A percentile compares a stretch with the other conserved stretches of the same genome.
phyloP scores from a whole-genome alignment of 2,888 invertebrate species.

The Noctua janthe region DNA sequence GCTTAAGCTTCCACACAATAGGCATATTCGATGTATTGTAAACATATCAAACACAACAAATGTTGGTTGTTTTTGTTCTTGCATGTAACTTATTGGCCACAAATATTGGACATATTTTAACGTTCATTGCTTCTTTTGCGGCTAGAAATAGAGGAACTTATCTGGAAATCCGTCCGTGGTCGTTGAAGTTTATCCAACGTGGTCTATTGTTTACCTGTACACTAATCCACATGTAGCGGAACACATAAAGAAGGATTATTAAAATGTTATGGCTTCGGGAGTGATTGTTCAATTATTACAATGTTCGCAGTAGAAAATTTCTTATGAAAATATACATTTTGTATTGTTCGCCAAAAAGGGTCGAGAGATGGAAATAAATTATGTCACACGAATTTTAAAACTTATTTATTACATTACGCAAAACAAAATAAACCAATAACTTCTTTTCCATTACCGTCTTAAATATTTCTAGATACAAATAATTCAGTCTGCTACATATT shows the following conservation, averaged over 20 bases:
- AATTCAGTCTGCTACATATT: conserved; percentile 9
- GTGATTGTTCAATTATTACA: neutral
- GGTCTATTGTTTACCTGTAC: neutral
- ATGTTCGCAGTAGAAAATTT: neutral
- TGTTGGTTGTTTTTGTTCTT: conserved; percentile 22
- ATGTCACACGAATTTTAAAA: conserved; percentile 8
- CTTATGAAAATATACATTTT: neutral
- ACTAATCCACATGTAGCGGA: neutral
- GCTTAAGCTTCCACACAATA: conserved; percentile 35
- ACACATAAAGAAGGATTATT: neutral
- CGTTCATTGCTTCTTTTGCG: neutral
- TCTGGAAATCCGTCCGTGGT: neutral
- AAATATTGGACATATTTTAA: conserved; percentile 32
- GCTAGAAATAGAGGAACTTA: neutral
- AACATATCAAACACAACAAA: conserved; percentile 35
- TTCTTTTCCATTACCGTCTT: neutral
- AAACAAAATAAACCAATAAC: neutral
- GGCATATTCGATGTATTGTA: conserved; percentile 35
- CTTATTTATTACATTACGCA: conserved; percentile 31
- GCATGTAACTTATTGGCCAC: conserved; percentile 9
- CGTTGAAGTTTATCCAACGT: conserved; percentile 1
- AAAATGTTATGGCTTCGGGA: neutral
- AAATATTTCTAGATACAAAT: neutral
- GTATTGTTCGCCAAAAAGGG: neutral
- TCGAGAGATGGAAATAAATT: neutral